Conservation (phyloP, 1,140 invertebrate species). For the Semibalanus balanoides region DNA sequence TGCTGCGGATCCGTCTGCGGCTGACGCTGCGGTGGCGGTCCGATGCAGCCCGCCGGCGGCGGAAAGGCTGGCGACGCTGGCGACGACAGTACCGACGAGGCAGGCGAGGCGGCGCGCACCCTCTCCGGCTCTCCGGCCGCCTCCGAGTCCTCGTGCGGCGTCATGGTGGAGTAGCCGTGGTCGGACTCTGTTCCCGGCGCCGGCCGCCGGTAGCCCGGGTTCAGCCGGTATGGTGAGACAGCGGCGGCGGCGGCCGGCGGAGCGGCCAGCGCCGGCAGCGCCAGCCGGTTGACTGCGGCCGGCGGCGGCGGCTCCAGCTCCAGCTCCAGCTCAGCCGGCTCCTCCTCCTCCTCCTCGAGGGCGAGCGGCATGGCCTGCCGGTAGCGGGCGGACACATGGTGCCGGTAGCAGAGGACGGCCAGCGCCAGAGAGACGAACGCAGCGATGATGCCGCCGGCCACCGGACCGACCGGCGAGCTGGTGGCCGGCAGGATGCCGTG, state of each 20-base stretch:
- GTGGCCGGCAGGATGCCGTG: slow-evolving; percentile 33
- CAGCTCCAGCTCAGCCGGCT: neutral
- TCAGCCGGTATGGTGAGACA: slow-evolving; percentile 73
- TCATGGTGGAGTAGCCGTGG: slow-evolving; percentile 91
- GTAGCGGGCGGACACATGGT: slow-evolving; percentile 29
- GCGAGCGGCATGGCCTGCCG: neutral
- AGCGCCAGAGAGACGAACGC: slow-evolving; percentile 44
- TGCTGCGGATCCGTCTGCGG: too few relatives aligned
- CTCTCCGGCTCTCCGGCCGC: neutral
- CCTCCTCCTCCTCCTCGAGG: neutral
- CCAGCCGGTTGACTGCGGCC: neutral
- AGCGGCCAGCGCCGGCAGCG: neutral
- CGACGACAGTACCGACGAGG: slow-evolving; percentile 25
- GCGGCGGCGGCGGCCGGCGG: slow-evolving; percentile 36
- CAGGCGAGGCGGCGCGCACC: slow-evolving; percentile 21
- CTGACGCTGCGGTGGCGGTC: too few relatives aligned
- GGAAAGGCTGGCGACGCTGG: slow-evolving; percentile 1
- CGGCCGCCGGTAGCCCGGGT: slow-evolving; percentile 59
- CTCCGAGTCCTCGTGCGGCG: slow-evolving; percentile 73
- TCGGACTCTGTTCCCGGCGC: slow-evolving; percentile 61
- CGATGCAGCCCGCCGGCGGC: too few relatives aligned
- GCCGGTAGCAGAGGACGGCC: slow-evolving; percentile 46
- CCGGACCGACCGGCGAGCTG: slow-evolving; percentile 44
- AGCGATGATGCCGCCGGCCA: slow-evolving; percentile 46
- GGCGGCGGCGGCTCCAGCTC: slow-evolving; percentile 1